phyloP scores from a whole-genome alignment of 2,888 invertebrate genomes.

The Ganaspis brasiliensis region DNA sequence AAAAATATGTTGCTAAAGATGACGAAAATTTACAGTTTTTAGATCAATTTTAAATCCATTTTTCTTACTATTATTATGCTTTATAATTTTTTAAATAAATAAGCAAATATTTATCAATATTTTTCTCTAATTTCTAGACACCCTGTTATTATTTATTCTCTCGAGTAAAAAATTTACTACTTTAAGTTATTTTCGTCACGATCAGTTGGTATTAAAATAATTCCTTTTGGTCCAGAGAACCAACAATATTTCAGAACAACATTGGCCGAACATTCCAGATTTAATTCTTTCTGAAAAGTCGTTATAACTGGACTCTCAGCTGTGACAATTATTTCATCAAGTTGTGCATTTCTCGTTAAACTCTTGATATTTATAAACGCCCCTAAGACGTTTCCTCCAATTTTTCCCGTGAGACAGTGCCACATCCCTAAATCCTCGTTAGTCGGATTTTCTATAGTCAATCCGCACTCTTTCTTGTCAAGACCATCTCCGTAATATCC shows the following conservation, averaged over 20 bases:
- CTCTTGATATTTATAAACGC: conserved; percentile 17
- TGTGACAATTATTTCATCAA: background rate
- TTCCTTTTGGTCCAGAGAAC: conserved; percentile 81
- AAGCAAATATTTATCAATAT: no score
- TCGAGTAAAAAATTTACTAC: background rate
- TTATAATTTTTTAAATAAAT: no score
- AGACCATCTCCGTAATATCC: conserved; percentile 82
- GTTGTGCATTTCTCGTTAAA: background rate
- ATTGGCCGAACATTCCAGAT: conserved; percentile 78
- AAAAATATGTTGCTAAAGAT: no score
- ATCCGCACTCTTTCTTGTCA: conserved; percentile 80
- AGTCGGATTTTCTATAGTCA: conserved; percentile 80
- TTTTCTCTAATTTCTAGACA: no score
- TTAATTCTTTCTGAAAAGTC: conserved; percentile 67
- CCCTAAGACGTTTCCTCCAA: conserved; percentile 47
- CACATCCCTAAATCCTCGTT: conserved; percentile 80
- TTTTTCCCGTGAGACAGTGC: conserved; percentile 81
- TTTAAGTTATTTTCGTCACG: background rate
- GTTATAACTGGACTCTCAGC: conserved; percentile 45
- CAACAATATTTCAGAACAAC: conserved; percentile 81
- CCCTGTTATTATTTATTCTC: no score
- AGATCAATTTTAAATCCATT: no score
- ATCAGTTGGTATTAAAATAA: conserved; percentile 18
- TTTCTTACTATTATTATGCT: no score
- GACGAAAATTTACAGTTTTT: no score